Base-by-base conservation (phyloP, 2,113 vertebrate genomes). In the Chascanopsetta lugubris region DNA sequence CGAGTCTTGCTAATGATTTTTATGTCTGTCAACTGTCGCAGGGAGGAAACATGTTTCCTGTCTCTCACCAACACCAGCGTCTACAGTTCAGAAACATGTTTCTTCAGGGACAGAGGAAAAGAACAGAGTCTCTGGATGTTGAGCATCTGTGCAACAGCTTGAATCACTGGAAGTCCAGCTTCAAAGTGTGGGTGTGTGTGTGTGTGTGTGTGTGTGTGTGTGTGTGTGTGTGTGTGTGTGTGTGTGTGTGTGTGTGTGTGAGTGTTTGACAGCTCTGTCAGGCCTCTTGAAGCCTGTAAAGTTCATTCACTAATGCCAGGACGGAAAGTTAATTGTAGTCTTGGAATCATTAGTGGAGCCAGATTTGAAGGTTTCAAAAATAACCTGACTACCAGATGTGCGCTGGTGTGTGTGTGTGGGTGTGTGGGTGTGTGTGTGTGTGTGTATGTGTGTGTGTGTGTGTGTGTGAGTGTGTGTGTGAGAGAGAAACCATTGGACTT, bases 341-440 rank as follows among this genome's bases (percentile, higher is more conserved):
- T 86, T 89, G 84, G 85, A 87, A 64, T 82, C 80, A 82, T 86
- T 88, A 85, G 59, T 65, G 25, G 4, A 64, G 61, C 54, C 69
- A 72, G 71, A 84, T 65, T 78, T 32, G 15, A 70, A 62, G 1
- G 17, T 79, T 79, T 85, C n/a, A 83, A 86, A 88, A 79, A 84
- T 84, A 89, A 73, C 75, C 30, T 45, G 45, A 81, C 53, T 58
- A 38, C 87, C 85, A 85, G 84, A 89, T 90, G 85, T 87, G 67
- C 25, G 58, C 22, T 18, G 34, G 29, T 45, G 8, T 8, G 43
- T 66, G 69, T 61, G 51, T 65, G 51, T 8, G 29, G 11, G 29
- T 30, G 32, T 42, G 9, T 69, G 68, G 56, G 46, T 54, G 51
- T 72, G 57, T 32, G 68, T 59, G 67, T 69, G 67, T 43, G 68